Evolutionary conservation across 2,888 invertebrate genomes (phyloP), one percentile per base, ranked within the genome.

Genomic region (Nomada flava): DNA sequence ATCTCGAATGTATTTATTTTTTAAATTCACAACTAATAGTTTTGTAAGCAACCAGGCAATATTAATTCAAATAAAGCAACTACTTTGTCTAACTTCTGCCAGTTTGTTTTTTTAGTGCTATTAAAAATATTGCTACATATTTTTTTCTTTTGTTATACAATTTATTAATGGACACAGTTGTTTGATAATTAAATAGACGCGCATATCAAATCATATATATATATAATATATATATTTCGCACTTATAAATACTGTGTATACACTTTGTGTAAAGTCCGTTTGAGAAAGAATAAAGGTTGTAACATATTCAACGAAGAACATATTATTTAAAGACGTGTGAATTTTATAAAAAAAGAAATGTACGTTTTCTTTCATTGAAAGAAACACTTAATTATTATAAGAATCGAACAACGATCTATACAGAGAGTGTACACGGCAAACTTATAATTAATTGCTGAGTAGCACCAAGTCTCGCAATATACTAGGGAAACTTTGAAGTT

Each of bases 381-480:
- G 18, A n/a, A 23, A n/a, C 62, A 55, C 26, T 18, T 44, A 52
- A 2, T 77, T 63, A n/a, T 13, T 26, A 20, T 47, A 36, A 57
- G 64, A 59, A 13, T 50, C 23, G 47, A 63, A 13, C 9, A 26
- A 59, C 36, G 47, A 79, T 11, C 26, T 47, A 26, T 65, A 47
- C 50, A 79, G 9, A 47, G 47, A 70, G 52, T 64, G 55, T 44
- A 73, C 67, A 53, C 62, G 47, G 42, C 47, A 52, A 59, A 76
- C 53, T 15, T 55, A 76, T 62, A 60, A 82, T 67, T 76, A 68
- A 73, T 44, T 73, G 47, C 59, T 47, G 62, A 18, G 23, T 87
- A 87, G 84, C 84, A 84, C 73, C 73, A 71, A 78, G 67, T 72
- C 68, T 85, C 36, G 20, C 55, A 52, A 55, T 23, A 64, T 57